A percentile compares a stretch with the other conserved stretches of the same genome.
Evolutionary conservation across 2,113 vertebrate species (phyloP).

Genomic region (Megaceryle torquata): DNA sequence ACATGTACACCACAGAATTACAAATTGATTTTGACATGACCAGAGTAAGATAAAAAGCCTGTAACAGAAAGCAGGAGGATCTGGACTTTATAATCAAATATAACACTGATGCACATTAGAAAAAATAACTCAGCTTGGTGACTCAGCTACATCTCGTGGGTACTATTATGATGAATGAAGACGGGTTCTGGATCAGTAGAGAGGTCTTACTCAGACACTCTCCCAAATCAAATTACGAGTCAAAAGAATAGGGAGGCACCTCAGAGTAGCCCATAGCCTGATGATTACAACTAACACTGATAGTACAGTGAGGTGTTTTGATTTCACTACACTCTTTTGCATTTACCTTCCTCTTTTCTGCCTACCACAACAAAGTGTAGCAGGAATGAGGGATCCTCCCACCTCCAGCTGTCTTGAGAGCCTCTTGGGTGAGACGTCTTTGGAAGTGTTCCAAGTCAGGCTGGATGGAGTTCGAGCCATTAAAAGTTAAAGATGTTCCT

Average conservation of each 20-base stretch:
- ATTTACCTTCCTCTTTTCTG: background rate
- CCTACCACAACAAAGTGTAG: background rate
- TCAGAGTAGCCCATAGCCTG: background rate
- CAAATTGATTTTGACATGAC: conserved; percentile 58
- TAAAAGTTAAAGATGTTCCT: background rate
- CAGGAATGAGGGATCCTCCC: background rate
- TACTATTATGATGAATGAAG: conserved; percentile 51
- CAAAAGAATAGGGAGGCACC: background rate
- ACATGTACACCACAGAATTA: conserved; percentile 23
- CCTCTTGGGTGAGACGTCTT: rapidly evolving
- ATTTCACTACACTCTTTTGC: background rate
- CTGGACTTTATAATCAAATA: conserved; percentile 65
- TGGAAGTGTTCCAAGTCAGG: background rate
- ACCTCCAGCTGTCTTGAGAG: background rate
- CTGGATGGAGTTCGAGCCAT: background rate
- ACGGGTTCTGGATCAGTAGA: background rate
- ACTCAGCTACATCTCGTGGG: conserved; percentile 42
- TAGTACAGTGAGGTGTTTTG: background rate
- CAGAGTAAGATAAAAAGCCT: conserved; percentile 55
- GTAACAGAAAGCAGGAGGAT: conserved; percentile 58
- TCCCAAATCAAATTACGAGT: conserved; percentile 44
- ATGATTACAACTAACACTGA: background rate
- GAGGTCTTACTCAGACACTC: conserved; percentile 28
- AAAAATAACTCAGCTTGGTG: conserved; percentile 45
- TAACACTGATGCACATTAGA: conserved; percentile 30